Conservation (phyloP, 2,797 vertebrate species). For the Lemur catta region DNA sequence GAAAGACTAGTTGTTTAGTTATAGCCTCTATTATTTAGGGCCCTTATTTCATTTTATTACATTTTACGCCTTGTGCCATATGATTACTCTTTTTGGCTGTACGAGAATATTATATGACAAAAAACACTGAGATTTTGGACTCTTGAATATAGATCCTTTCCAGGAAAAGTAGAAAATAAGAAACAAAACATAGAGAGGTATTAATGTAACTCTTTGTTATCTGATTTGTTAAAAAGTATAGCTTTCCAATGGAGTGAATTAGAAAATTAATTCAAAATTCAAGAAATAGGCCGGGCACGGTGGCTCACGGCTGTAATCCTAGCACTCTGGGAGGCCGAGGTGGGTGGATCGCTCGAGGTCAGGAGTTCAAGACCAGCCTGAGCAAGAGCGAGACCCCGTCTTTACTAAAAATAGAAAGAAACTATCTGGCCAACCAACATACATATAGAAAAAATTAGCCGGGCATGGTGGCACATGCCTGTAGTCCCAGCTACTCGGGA, state of each 20-base stretch:
- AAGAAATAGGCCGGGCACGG: too few species aligned
- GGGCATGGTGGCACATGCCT: too few species aligned
- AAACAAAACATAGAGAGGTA: background rate
- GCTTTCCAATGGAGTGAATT: background rate
- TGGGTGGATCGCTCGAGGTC: too few species aligned
- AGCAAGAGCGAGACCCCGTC: too few species aligned
- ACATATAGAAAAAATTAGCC: too few species aligned
- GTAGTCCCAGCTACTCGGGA: too few species aligned
- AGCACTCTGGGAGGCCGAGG: too few species aligned
- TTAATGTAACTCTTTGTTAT: background rate
- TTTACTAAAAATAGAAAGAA: too few species aligned
- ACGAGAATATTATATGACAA: background rate
- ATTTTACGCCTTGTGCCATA: background rate
- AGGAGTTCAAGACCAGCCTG: too few species aligned
- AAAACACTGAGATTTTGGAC: background rate
- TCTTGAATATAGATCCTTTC: background rate
- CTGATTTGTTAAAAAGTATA: background rate
- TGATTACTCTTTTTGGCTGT: background rate
- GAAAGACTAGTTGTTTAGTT: background rate
- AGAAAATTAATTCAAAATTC: background rate
- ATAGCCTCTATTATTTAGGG: background rate
- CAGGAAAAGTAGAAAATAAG: background rate
- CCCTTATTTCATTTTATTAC: background rate
- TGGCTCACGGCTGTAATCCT: too few species aligned
- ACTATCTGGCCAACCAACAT: too few species aligned